Evolutionary conservation across 2,888 invertebrate genomes (phyloP).

Genomic region (Brachyptera risi): DNA sequence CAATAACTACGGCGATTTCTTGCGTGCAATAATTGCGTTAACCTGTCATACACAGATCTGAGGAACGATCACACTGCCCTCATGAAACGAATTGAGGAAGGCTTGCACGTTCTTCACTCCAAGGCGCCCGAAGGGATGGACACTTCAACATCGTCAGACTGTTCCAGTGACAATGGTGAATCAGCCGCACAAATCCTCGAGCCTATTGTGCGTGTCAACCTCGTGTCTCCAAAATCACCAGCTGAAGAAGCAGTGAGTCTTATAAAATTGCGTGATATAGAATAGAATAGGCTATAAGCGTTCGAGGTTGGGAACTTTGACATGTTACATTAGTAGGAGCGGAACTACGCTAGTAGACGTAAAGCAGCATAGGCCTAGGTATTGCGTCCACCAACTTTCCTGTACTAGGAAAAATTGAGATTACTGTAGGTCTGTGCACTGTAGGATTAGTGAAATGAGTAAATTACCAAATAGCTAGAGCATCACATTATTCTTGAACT

Average conservation of each 20-base stretch:
- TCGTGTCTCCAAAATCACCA: slow-evolving; percentile 73
- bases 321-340: too few relatives aligned
- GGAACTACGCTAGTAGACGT: too few relatives aligned
- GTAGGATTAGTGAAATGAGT: too few relatives aligned
- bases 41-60: slow-evolving; percentile 55
- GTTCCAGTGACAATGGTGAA: slow-evolving; percentile 37
- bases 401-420: too few relatives aligned
- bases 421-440: too few relatives aligned
- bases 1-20: not conserved
- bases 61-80: slow-evolving; percentile 84
- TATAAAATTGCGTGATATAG: too few relatives aligned
- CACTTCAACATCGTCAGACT: not conserved
- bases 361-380: too few relatives aligned
- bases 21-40: not conserved
- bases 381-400: too few relatives aligned
- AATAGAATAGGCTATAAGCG: too few relatives aligned
- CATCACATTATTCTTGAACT: too few relatives aligned
- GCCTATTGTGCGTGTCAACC: slow-evolving; percentile 66
- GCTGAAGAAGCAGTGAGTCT: slow-evolving; percentile 71
- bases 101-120: slow-evolving; percentile 61
- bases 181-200: slow-evolving; percentile 32
- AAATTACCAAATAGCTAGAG: too few relatives aligned
- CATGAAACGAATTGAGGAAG: slow-evolving; percentile 79
- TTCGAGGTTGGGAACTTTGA: too few relatives aligned
- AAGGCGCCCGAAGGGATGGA: slow-evolving; percentile 37